These are phyloP conservation scores for Acrocephalus arundinaceus DNA, from an alignment of 2,113 vertebrate species.

Conservation along the genomic window DNA sequence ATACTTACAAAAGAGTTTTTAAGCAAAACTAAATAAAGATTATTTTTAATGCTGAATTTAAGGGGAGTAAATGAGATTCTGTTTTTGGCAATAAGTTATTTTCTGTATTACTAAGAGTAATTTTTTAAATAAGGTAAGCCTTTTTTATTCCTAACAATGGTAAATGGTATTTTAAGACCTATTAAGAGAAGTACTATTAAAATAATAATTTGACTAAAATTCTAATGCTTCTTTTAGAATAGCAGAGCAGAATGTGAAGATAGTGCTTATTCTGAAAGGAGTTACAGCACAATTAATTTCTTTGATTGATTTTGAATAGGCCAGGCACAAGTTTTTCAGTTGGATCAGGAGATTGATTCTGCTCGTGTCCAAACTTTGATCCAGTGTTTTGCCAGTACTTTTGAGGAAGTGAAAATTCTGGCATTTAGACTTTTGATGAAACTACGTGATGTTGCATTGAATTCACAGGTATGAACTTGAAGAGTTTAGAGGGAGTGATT, in stretches of 20 bases:
- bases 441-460: constrained; percentile 74
- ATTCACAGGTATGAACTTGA: constrained; percentile 80
- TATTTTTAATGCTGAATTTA: neutral
- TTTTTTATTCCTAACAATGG: neutral
- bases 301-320: constrained; percentile 43
- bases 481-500: neutral
- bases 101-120: neutral
- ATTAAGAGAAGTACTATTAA: neutral
- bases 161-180: neutral
- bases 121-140: neutral
- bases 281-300: neutral
- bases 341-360: constrained; percentile 79
- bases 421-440: constrained; percentile 84
- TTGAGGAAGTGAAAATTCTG: constrained; percentile 91
- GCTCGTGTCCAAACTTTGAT: constrained; percentile 81
- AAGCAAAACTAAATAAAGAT: neutral
- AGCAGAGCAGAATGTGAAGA: neutral
- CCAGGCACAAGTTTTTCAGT: constrained; percentile 72
- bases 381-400: constrained; percentile 88
- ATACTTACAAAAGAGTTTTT: neutral
- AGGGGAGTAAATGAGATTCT: neutral
- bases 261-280: neutral
- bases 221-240: neutral
- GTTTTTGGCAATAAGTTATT: neutral
- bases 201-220: neutral